Base-by-base conservation (phyloP, 1,140 invertebrate genomes). In the Diabrotica undecimpunctata region DNA sequence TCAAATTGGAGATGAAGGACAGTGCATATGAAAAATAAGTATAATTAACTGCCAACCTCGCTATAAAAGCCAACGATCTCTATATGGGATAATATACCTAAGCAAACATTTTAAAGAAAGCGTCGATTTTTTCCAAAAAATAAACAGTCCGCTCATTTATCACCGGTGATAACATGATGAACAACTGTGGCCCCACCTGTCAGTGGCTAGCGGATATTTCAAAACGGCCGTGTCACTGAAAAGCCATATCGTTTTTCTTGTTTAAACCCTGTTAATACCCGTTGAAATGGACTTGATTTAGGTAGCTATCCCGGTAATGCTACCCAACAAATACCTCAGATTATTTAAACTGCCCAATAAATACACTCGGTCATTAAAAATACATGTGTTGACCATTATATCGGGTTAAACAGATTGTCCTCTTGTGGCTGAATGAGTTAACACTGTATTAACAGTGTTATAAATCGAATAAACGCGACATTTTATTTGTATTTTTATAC, bases 341-440 rank as follows among this genome's bases (percentile, higher is more conserved):
- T 61, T 61, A 61, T 61, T 61, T 52, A 52, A 61, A 61, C 35
- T 61, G 59, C 46, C 59, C 59, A 50, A 61, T 61, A 61, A 61
- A 61, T 61, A 61, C 50, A 14, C 14, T 37, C 59, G 41, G 41
- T 61, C 59, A 61, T 61, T 61, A 61, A 61, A 61, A 61, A 61
- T 61, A 61, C 59, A 61, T 61, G 46, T 61, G 59, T 61, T 61
- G 59, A 61, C 59, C 59, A 35, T 61, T 51, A 51, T 51, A 51
- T 61, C 8, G 59, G 46, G 41, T 61, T 52, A 61, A 61, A 61
- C 59, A 51, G 41, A 61, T 39, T 41, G 25, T 11, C 50, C 59
- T 61, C 59, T 61, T 61, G 41, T 61, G 59, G 59, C 59, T 37
- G 12, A 35, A 13, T n/a, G 50, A 37, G 10, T n/a, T 50, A 61